Percentiles rank a stretch among this genome's conserved stretches.
These are phyloP conservation scores for Heliconius sara DNA, from an alignment of 2,888 invertebrate species.

Conservation along the genomic window DNA sequence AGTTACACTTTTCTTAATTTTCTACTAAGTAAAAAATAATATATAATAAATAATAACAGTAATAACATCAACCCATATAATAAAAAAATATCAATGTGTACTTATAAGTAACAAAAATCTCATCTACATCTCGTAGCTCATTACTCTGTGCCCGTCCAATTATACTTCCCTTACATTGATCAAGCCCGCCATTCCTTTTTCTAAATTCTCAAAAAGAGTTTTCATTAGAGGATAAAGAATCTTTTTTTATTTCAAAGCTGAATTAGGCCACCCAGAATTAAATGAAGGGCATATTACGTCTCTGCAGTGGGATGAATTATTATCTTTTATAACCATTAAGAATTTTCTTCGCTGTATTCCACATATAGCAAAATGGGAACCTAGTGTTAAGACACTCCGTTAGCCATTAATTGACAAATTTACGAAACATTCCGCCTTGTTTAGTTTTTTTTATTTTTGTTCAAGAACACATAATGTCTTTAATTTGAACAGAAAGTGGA, in stretches of 20 bases:
- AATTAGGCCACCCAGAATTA: conserved; percentile 31
- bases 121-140: not conserved
- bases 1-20: too few species aligned
- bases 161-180: conserved; percentile 38
- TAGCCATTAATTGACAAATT: not conserved
- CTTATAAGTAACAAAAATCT: not conserved
- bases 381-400: not conserved
- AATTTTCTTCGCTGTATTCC: not conserved
- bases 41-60: too few species aligned
- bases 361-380: not conserved
- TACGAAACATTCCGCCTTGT: not conserved
- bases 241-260: conserved; percentile 30
- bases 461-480: too few species aligned
- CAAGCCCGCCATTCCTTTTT: conserved; percentile 33
- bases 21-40: too few species aligned
- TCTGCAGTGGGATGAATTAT: conserved; percentile 4
- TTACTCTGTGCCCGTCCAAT: conserved; percentile 37
- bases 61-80: not conserved
- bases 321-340: conserved; percentile 3
- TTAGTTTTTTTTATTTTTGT: too few species aligned
- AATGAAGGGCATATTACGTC: conserved; percentile 24
- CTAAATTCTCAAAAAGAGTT: conserved; percentile 45
- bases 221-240: conserved; percentile 38
- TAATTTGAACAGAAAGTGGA: too few species aligned
- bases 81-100: not conserved